Evolutionary conservation across 2,888 invertebrate species (phyloP).

Genomic region (Heliconius ethilla): DNA sequence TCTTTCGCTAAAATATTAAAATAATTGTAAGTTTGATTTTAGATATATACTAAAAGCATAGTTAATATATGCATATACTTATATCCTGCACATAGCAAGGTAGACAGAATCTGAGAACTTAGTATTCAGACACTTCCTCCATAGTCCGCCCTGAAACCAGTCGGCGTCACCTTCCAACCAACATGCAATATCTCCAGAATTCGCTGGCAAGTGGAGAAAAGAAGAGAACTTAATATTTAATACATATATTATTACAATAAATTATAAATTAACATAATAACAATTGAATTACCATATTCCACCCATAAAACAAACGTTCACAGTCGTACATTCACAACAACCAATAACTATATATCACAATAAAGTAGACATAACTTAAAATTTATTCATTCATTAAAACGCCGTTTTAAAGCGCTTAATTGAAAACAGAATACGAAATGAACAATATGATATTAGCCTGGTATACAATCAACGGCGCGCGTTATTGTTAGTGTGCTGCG

Average conservation of each 20-base stretch:
- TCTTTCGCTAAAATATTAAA: too few species aligned
- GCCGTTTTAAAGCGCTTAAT: slow-evolving; percentile 43
- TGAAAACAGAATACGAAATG: slow-evolving; percentile 45
- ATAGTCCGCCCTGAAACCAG: too few species aligned
- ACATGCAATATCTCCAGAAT: too few species aligned
- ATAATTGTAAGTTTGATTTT: too few species aligned
- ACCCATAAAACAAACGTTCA: slow-evolving; percentile 18
- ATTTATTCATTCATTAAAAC: slow-evolving; percentile 41
- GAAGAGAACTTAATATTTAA: too few species aligned
- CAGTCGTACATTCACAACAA: neutral
- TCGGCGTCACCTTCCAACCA: too few species aligned
- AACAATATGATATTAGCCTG: slow-evolving; percentile 46
- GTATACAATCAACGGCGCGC: slow-evolving; percentile 47
- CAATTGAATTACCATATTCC: slow-evolving; percentile 15
- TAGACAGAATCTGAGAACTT: too few species aligned
- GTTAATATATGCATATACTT: too few species aligned
- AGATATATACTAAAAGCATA: too few species aligned
- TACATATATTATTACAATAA: neutral
- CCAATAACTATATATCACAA: slow-evolving; percentile 30
- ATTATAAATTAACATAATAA: slow-evolving; percentile 4
- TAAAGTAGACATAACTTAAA: slow-evolving; percentile 37
- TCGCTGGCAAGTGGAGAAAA: too few species aligned
- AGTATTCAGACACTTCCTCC: too few species aligned
- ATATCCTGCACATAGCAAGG: too few species aligned
- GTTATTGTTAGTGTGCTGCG: slow-evolving; percentile 44